Conservation (phyloP, 1,140 invertebrate species). For the Drosophila dunni region DNA sequence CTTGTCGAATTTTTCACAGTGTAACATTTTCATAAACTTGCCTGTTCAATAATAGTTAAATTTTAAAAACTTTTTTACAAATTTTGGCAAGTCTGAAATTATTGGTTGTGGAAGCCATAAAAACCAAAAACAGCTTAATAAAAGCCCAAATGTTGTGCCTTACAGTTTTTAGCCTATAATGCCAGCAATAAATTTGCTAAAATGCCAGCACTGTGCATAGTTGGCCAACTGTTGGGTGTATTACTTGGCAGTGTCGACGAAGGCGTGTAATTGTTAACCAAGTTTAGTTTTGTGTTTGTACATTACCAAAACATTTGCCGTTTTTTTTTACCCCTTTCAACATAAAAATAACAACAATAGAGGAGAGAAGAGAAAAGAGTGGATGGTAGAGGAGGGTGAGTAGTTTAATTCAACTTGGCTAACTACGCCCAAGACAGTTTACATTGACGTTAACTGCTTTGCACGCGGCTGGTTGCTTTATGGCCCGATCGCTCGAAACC, state of each 20-base stretch:
- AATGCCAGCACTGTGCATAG: no score
- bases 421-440: conserved; percentile 38
- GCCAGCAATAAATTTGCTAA: no score
- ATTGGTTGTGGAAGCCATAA: no score
- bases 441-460: conserved; percentile 27
- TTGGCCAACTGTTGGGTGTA: conserved; percentile 48
- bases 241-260: conserved; percentile 64
- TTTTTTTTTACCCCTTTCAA: conserved; percentile 16
- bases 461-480: conserved; percentile 23
- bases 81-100: no score
- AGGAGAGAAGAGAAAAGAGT: no score
- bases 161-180: no score
- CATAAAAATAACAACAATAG: conserved; percentile 16
- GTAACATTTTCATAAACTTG: no score
- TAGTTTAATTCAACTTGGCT: conserved; percentile 11
- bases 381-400: neutral
- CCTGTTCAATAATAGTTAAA: no score
- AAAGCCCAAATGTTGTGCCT: no score
- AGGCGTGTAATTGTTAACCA: conserved; percentile 81
- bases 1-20: no score
- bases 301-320: conserved; percentile 61
- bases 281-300: conserved; percentile 64
- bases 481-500: conserved; percentile 2
- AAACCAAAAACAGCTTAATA: no score
- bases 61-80: no score